Evolutionary conservation across 1,140 invertebrate genomes (phyloP), one percentile per base, ranked within the genome.

Genomic region (Dendrolimus punctatus): DNA sequence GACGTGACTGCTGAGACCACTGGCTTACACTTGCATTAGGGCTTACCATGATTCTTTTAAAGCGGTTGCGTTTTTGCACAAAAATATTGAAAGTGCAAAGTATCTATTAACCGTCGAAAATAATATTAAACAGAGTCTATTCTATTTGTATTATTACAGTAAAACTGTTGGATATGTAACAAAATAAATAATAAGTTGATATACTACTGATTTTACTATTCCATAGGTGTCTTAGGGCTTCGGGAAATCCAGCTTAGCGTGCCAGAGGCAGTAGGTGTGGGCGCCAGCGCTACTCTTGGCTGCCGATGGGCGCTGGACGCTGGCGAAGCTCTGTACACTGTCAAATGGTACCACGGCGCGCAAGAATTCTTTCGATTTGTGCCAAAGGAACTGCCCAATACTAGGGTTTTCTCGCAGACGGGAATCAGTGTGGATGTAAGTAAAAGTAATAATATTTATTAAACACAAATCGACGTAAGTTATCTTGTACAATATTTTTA

Each of bases 321-420:
- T 49, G 88, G 87, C 4, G 92, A 94, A 58, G 82, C 88, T 8
- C 84, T 95, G 3, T 95, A 95, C 79, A 92, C 93, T 2, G 92
- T 95, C 51, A 95, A 95, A 80, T 95, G 94, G 93, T 95, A 95
- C 83, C 94, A 93, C 70, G 92, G 93, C 10, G 84, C 88, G n/a
- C 87, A 90, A 46, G 91, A 95, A 73, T 95, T 95, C 88, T 95
- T 92, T 79, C 88, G 93, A 60, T 95, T 90, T 74, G 88, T 93
- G 46, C 92, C 92, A 3, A 93, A 93, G 65, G 93, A 94, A 66
- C 73, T 91, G 62, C 93, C 93, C 8, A 90, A 90, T 43, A 93
- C 91, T 2, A 89, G 89, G 49, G 90, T 92, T 5, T 94, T 94
- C 69, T 89, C 90, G 6, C 88, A 88, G 46, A 80, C 85, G 6